phyloP scores from a whole-genome alignment of 2,113 vertebrate genomes.

The Blennius ocellaris region DNA sequence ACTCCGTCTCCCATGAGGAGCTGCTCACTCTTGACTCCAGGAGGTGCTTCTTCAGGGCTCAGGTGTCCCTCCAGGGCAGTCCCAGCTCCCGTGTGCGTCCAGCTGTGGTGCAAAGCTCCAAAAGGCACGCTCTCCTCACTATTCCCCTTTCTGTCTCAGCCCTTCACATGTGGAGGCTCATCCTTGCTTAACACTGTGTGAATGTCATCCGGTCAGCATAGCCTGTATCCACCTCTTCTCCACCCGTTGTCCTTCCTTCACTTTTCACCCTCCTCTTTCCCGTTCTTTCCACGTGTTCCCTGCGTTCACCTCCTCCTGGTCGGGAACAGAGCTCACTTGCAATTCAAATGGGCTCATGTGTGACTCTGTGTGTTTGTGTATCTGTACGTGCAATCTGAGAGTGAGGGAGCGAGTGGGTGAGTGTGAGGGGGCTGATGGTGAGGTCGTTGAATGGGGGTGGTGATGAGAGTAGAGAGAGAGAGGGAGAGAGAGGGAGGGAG shows the following conservation, averaged over 20 bases:
- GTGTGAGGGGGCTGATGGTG: constrained; percentile 68
- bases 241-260: constrained; percentile 6
- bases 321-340: constrained; percentile 67
- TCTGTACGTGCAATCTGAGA: constrained; percentile 70
- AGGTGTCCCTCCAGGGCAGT: constrained; percentile 66
- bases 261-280: background rate
- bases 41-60: constrained; percentile 55
- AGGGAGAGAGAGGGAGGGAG: constrained; percentile 10
- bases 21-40: constrained; percentile 48
- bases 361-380: constrained; percentile 62
- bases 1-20: constrained; percentile 61
- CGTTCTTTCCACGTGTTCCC: constrained; percentile 46
- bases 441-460: constrained; percentile 70
- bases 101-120: constrained; percentile 26
- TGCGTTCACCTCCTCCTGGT: constrained; percentile 63
- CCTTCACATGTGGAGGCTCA: constrained; percentile 65
- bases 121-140: constrained; percentile 21
- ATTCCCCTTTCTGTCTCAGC: constrained; percentile 29
- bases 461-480: constrained; percentile 43
- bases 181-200: constrained; percentile 56
- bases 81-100: constrained; percentile 34
- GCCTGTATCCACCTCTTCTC: constrained; percentile 1
- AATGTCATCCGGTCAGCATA: constrained; percentile 63
- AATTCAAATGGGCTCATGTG: constrained; percentile 71
- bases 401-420: constrained; percentile 68